Evolutionary conservation across 1,140 invertebrate genomes (phyloP).

Genomic region (Solenopsis fugax): DNA sequence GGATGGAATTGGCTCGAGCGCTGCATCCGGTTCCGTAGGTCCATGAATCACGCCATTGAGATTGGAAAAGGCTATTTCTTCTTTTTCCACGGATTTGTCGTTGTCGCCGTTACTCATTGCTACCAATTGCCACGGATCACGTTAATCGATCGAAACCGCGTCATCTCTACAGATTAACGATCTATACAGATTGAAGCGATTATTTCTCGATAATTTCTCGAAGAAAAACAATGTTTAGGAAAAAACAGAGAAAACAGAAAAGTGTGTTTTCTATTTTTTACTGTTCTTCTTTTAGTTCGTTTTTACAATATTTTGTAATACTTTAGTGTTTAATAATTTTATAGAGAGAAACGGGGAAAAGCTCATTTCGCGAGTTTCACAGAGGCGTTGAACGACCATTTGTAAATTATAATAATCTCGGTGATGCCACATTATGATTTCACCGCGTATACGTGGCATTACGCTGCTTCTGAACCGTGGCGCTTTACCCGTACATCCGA

Average conservation of each 20-base stretch:
- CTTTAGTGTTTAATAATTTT: neutral
- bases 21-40: slow-evolving; percentile 23
- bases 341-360: neutral
- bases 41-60: slow-evolving; percentile 54
- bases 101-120: slow-evolving; percentile 23
- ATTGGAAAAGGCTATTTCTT: slow-evolving; percentile 43
- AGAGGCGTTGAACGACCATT: neutral
- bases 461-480: slow-evolving; percentile 24
- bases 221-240: neutral
- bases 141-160: slow-evolving; percentile 24
- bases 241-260: neutral
- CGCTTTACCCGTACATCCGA: slow-evolving; percentile 30
- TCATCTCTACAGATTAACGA: neutral
- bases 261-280: neutral
- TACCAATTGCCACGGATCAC: neutral
- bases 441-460: slow-evolving; percentile 17
- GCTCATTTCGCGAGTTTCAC: neutral
- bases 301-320: neutral
- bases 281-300: neutral
- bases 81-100: slow-evolving; percentile 37
- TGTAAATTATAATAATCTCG: slow-evolving; percentile 47
- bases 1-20: slow-evolving; percentile 38
- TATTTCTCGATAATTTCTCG: neutral
- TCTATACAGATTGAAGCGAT: neutral
- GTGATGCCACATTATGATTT: neutral